These are phyloP conservation scores for Phrynocephalus guinanensis DNA, from an alignment of 2,797 vertebrate genomes.

Conservation along the genomic window DNA sequence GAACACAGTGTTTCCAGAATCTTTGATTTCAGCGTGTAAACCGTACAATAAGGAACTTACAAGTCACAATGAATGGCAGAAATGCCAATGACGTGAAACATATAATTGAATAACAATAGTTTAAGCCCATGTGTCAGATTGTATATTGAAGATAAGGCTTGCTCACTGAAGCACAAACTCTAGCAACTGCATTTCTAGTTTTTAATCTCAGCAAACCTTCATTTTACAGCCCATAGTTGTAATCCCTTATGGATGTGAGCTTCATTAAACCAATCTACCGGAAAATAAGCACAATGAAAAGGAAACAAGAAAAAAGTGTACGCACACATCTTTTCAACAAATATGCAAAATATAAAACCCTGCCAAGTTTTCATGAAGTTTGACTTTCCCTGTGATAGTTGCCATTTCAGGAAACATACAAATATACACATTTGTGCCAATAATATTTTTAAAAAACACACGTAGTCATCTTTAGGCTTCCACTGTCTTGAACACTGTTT, in stretches of 20 bases:
- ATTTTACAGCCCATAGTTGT: slow-evolving; percentile 36
- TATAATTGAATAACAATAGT: slow-evolving; percentile 62
- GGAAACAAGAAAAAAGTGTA: slow-evolving; percentile 28
- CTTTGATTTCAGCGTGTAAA: slow-evolving; percentile 40
- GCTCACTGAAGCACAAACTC: slow-evolving; percentile 42
- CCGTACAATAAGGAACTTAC: slow-evolving; percentile 30
- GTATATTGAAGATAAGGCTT: slow-evolving; percentile 24
- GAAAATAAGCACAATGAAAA: slow-evolving; percentile 64
- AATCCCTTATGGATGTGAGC: slow-evolving; percentile 42
- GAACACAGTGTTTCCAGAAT: slow-evolving; percentile 54
- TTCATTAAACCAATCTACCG: slow-evolving; percentile 31
- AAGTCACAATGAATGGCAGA: slow-evolving; percentile 52
- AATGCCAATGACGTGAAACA: slow-evolving; percentile 54
- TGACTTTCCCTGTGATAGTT: not conserved
- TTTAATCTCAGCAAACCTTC: slow-evolving; percentile 53
- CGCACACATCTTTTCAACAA: slow-evolving; percentile 33
- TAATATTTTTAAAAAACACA: not conserved
- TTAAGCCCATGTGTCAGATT: slow-evolving; percentile 54
- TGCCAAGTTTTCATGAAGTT: not conserved
- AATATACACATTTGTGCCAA: too few relatives aligned
- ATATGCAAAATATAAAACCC: not conserved
- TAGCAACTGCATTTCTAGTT: slow-evolving; percentile 40
- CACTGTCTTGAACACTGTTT: not conserved
- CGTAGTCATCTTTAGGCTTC: not conserved
- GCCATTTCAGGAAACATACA: not conserved